phyloP scores from a whole-genome alignment of 1,140 invertebrate genomes.

The Drosophila quadrilineata region DNA sequence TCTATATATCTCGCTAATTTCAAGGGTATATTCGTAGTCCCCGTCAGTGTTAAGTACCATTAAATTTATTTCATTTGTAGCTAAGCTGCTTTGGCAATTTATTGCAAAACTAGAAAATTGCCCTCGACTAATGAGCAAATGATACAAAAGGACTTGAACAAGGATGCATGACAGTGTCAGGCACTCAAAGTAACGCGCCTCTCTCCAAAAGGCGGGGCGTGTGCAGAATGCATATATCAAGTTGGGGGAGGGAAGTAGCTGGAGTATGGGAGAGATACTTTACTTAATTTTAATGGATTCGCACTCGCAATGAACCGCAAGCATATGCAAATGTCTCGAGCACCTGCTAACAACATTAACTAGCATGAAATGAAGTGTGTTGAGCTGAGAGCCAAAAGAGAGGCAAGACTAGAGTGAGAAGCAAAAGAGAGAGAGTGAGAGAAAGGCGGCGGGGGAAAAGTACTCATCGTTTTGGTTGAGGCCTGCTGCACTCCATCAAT shows the following conservation, averaged over 20 bases:
- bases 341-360: conserved; percentile 77
- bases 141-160: conserved; percentile 34
- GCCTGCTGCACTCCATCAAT: conserved; percentile 64
- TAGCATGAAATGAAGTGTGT: conserved; percentile 43
- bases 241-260: background rate
- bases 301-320: conserved; percentile 76
- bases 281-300: conserved; percentile 74
- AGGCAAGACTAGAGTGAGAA: background rate
- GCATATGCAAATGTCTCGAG: conserved; percentile 75
- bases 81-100: conserved; percentile 43
- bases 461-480: conserved; percentile 54
- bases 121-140: conserved; percentile 59
- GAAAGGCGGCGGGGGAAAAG: background rate
- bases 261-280: conserved; percentile 13
- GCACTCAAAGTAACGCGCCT: background rate
- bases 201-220: too few species aligned
- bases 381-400: background rate
- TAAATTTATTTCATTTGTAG: conserved; percentile 4
- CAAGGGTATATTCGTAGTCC: too few species aligned
- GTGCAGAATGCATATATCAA: too few species aligned
- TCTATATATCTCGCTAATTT: too few species aligned
- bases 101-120: conserved; percentile 54
- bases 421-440: background rate
- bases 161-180: background rate
- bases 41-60: too few species aligned